Conservation (phyloP, 2,113 vertebrate genomes). For the Pelvicachromis taeniatus region DNA sequence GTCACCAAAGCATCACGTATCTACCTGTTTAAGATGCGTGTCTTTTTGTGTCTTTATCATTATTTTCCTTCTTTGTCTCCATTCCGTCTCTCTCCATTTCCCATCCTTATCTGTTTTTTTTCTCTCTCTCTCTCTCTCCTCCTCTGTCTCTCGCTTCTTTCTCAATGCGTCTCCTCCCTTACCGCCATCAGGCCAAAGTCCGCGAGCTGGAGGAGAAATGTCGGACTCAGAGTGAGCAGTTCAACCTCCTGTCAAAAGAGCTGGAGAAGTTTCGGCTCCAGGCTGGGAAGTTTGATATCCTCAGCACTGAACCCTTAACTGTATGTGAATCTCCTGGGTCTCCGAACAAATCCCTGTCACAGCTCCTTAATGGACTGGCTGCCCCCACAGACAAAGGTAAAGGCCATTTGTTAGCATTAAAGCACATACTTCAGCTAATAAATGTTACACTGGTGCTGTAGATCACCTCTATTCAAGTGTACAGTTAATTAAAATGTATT, state of each 20-base stretch:
- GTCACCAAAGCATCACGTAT: neutral
- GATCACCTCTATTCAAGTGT: neutral
- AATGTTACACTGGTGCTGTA: neutral
- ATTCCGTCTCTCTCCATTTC: neutral
- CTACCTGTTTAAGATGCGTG: neutral
- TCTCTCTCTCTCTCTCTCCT: neutral
- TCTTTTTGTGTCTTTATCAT: conserved; percentile 7
- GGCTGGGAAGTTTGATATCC: conserved; percentile 85
- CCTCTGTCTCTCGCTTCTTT: neutral
- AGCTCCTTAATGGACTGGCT: conserved; percentile 88
- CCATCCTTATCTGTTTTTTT: neutral
- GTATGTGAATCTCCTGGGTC: conserved; percentile 70
- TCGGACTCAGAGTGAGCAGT: conserved; percentile 91
- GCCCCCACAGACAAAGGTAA: conserved; percentile 84
- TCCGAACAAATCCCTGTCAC: conserved; percentile 80
- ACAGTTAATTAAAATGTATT: neutral
- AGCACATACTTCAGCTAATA: neutral
- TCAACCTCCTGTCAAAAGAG: conserved; percentile 91
- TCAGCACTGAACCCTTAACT: conserved; percentile 69
- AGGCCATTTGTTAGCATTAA: neutral
- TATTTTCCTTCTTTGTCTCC: neutral
- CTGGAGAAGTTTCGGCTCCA: conserved; percentile 90
- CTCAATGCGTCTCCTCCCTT: conserved; percentile 10
- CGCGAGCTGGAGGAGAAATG: conserved; percentile 96
- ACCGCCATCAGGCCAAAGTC: conserved; percentile 83